Conservation (phyloP, 1,140 invertebrate species). For the Hyles euphorbiae region DNA sequence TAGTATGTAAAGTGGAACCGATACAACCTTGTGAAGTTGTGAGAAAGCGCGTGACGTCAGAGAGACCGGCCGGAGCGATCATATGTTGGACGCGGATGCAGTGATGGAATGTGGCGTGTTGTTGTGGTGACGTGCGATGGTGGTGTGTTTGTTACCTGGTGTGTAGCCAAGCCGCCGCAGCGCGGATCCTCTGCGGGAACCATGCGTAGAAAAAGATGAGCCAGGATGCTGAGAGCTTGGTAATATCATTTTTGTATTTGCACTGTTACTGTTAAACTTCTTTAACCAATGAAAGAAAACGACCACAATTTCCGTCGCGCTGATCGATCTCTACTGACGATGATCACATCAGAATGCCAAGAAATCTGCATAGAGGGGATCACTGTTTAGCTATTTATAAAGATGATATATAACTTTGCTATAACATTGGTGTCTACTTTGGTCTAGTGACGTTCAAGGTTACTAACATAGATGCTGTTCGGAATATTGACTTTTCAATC, state of each 20-base stretch:
- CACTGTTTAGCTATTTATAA: constrained; percentile 55
- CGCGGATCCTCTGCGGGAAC: constrained; percentile 57
- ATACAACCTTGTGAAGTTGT: constrained; percentile 53
- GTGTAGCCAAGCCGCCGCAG: constrained; percentile 48
- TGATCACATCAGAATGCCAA: constrained; percentile 12
- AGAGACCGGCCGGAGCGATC: constrained; percentile 64
- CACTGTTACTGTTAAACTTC: constrained; percentile 12
- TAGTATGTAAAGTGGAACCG: constrained; percentile 8
- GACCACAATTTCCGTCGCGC: not conserved
- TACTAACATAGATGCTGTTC: constrained; percentile 14
- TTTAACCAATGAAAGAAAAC: not conserved
- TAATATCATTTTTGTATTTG: constrained; percentile 64
- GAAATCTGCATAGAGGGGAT: constrained; percentile 26
- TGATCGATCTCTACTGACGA: constrained; percentile 16
- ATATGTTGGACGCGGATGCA: constrained; percentile 75
- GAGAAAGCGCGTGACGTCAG: constrained; percentile 72
- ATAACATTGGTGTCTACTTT: constrained; percentile 18
- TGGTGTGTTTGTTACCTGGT: constrained; percentile 57
- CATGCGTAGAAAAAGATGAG: constrained; percentile 74
- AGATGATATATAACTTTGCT: constrained; percentile 47
- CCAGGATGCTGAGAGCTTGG: constrained; percentile 74
- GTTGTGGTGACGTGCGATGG: constrained; percentile 66
- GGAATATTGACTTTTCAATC: not conserved
- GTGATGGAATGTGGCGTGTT: constrained; percentile 72
- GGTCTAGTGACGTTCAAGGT: constrained; percentile 35